A percentile compares a stretch with the other conserved stretches of the same genome.
phyloP scores from a whole-genome alignment of 2,797 vertebrate genomes.

The Decapterus maruadsi region DNA sequence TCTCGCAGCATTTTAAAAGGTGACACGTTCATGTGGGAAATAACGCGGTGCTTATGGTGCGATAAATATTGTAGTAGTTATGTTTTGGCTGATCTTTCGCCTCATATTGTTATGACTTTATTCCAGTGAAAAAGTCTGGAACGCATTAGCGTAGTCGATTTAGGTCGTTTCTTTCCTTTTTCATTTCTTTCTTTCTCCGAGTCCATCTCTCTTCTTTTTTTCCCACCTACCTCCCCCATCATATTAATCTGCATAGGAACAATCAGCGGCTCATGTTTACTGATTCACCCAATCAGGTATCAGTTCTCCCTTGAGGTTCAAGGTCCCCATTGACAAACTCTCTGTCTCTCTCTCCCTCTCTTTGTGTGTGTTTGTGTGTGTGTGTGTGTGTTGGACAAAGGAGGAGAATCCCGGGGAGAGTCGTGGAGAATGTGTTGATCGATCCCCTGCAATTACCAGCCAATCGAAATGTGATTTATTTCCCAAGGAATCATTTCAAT shows the following conservation, averaged over 20 bases:
- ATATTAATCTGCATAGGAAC: conserved; percentile 81
- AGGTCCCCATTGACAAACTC: conserved; percentile 56
- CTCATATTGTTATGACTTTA: conserved; percentile 33
- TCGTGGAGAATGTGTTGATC: conserved; percentile 88
- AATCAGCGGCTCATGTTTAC: conserved; percentile 84
- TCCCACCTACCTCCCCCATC: conserved; percentile 35
- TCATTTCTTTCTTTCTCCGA: conserved; percentile 17
- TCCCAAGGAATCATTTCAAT: conserved; percentile 98
- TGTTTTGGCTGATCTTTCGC: conserved; percentile 44
- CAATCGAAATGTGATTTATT: conserved; percentile 99
- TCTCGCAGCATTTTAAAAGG: conserved; percentile 49
- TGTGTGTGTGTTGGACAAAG: conserved; percentile 53
- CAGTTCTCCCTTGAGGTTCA: conserved; percentile 72
- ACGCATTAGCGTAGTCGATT: neutral
- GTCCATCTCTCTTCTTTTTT: conserved; percentile 31
- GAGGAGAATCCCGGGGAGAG: conserved; percentile 86
- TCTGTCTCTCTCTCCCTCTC: conserved; percentile 52
- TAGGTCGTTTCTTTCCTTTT: neutral
- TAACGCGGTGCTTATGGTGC: conserved; percentile 49
- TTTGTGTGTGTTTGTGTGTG: conserved; percentile 18
- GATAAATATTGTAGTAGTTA: conserved; percentile 52
- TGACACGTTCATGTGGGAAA: conserved; percentile 48
- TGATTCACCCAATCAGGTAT: conserved; percentile 82
- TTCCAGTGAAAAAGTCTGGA: neutral
- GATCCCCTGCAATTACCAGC: conserved; percentile 99